These are phyloP conservation scores for Gobionotothen gibberifrons DNA, from an alignment of 2,797 vertebrate genomes.

Conservation along the genomic window DNA sequence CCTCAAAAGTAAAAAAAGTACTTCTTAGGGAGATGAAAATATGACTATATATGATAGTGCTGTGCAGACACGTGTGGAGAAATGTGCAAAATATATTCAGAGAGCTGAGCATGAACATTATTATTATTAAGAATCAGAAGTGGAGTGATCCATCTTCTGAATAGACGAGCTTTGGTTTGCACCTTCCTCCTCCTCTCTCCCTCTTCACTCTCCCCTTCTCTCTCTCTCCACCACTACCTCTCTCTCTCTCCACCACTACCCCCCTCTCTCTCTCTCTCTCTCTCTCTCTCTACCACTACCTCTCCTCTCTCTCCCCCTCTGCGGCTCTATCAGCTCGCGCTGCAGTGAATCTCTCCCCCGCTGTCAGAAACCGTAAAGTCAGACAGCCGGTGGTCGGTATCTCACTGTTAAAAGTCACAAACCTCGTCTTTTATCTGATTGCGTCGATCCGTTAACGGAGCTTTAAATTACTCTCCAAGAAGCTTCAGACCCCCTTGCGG, in stretches of 20 bases:
- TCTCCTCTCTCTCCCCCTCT: slow-evolving; percentile 25
- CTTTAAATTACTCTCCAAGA: background rate
- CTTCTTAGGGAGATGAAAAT: no score
- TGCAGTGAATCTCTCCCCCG: slow-evolving; percentile 66
- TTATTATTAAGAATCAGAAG: background rate
- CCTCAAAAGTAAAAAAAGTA: no score
- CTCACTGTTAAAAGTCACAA: slow-evolving; percentile 9
- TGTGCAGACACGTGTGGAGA: no score
- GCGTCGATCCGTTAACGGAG: slow-evolving; percentile 10
- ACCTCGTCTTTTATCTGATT: background rate
- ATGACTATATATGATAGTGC: no score
- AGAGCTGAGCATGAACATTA: no score
- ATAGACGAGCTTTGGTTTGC: slow-evolving; percentile 39
- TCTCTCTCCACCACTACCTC: background rate
- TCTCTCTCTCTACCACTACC: slow-evolving; percentile 20
- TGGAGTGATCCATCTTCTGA: background rate
- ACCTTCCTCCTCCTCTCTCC: slow-evolving; percentile 37
- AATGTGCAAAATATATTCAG: no score
- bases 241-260: slow-evolving; percentile 39
- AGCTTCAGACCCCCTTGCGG: background rate
- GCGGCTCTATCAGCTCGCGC: slow-evolving; percentile 51
- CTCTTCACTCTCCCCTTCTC: background rate
- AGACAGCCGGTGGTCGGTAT: slow-evolving; percentile 20
- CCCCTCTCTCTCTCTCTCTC: slow-evolving; percentile 26
- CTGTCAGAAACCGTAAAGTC: slow-evolving; percentile 38